Evolutionary conservation across 2,113 vertebrate species (phyloP).

Genomic region (Excalfactoria chinensis): DNA sequence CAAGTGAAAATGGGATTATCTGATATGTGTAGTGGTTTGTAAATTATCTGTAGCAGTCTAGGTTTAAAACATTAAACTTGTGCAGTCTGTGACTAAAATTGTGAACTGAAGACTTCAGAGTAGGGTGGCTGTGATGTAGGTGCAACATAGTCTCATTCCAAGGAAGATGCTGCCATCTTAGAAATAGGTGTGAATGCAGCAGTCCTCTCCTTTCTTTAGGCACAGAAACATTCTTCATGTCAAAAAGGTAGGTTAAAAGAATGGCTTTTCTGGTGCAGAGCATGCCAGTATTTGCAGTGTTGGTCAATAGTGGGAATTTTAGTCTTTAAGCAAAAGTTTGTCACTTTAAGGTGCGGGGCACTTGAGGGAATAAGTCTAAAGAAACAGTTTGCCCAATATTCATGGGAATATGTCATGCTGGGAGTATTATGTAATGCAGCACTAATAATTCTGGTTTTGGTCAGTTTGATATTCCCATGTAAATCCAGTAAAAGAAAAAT

Average conservation of each 20-base stretch:
- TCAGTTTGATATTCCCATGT: background rate
- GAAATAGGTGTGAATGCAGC: background rate
- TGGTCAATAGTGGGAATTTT: background rate
- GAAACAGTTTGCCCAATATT: background rate
- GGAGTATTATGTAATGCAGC: background rate
- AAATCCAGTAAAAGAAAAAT: background rate
- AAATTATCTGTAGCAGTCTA: slow-evolving; percentile 30
- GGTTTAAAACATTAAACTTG: slow-evolving; percentile 41
- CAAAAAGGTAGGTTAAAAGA: background rate
- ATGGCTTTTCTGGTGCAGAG: background rate
- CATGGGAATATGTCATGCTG: background rate
- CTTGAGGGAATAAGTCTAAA: background rate
- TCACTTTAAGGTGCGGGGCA: background rate
- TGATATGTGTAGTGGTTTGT: slow-evolving; percentile 22
- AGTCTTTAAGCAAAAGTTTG: background rate
- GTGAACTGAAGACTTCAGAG: background rate
- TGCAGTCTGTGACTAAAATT: background rate
- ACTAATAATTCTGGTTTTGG: background rate
- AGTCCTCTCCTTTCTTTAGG: background rate
- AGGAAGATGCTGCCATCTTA: background rate
- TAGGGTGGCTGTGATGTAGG: background rate
- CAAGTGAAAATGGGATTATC: slow-evolving; percentile 47
- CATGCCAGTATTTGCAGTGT: background rate
- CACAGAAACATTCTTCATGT: background rate
- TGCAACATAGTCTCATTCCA: background rate